Conservation (phyloP, 2,113 vertebrate genomes). For the Pygathrix nemaeus region DNA sequence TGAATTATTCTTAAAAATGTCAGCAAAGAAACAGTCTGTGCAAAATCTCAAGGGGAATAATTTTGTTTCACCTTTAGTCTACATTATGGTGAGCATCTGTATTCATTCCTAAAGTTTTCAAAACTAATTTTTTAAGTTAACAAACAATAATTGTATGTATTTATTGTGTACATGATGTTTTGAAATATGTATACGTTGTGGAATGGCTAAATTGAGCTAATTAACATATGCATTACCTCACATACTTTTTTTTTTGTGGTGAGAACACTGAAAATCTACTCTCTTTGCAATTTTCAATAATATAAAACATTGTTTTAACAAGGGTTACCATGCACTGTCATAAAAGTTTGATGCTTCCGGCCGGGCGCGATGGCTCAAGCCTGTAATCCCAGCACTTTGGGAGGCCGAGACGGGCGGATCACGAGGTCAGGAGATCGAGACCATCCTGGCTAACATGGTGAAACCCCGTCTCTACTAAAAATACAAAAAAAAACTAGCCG, state of each 20-base stretch:
- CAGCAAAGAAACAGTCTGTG: not conserved
- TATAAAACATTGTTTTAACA: not conserved
- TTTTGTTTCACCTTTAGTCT: not conserved
- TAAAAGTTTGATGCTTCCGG: too few species aligned
- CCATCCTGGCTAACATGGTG: too few species aligned
- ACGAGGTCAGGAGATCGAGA: too few species aligned
- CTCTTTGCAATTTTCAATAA: not conserved
- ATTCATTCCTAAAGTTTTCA: not conserved
- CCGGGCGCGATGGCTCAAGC: too few species aligned
- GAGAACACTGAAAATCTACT: not conserved
- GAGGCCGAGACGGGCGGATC: too few species aligned
- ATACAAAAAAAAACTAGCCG: too few species aligned
- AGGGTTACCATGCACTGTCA: not conserved
- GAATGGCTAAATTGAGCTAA: not conserved
- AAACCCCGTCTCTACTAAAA: too few species aligned
- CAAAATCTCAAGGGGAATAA: constrained; percentile 7
- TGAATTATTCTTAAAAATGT: constrained; percentile 32
- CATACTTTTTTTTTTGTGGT: not conserved
- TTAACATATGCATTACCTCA: not conserved
- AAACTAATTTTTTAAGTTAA: not conserved
- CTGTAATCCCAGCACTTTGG: too few species aligned
- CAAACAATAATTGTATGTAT: not conserved
- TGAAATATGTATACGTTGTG: not conserved
- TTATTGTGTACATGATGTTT: not conserved
- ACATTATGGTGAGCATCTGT: not conserved